Evolutionary conservation across 2,113 vertebrate genomes (phyloP).

Genomic region (Capreolus pygargus): DNA sequence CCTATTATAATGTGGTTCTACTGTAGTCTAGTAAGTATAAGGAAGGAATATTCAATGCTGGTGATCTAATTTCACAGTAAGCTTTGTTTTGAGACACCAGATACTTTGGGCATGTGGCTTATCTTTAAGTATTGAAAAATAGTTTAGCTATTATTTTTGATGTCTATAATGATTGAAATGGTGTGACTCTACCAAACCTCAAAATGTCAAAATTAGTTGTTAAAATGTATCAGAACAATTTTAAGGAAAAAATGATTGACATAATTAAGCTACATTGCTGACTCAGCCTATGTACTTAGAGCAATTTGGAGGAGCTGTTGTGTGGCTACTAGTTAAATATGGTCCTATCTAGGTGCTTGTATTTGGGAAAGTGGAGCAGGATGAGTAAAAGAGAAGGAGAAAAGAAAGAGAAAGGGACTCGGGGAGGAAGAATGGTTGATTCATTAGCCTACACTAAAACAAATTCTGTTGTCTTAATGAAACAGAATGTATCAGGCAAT

Average conservation of each 20-base stretch:
- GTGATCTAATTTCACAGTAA: neutral
- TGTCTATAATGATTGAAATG: neutral
- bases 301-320: neutral
- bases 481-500: neutral
- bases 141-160: neutral
- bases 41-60: neutral
- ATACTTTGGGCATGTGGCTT: neutral
- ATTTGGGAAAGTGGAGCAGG: neutral
- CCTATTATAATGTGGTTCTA: neutral
- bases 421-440: neutral
- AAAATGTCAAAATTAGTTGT: neutral
- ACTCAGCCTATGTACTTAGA: neutral
- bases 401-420: neutral
- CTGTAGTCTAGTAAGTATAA: neutral
- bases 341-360: neutral
- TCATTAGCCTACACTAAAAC: neutral
- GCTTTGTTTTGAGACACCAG: neutral
- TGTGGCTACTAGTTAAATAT: neutral
- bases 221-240: neutral
- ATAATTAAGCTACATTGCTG: neutral
- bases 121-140: neutral
- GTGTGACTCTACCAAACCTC: neutral
- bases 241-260: neutral
- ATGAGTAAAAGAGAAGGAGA: neutral
- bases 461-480: neutral